Percentiles rank a stretch among this genome's conserved stretches.
phyloP scores from a whole-genome alignment of 2,888 invertebrate species.

The Plebejus melissa region DNA sequence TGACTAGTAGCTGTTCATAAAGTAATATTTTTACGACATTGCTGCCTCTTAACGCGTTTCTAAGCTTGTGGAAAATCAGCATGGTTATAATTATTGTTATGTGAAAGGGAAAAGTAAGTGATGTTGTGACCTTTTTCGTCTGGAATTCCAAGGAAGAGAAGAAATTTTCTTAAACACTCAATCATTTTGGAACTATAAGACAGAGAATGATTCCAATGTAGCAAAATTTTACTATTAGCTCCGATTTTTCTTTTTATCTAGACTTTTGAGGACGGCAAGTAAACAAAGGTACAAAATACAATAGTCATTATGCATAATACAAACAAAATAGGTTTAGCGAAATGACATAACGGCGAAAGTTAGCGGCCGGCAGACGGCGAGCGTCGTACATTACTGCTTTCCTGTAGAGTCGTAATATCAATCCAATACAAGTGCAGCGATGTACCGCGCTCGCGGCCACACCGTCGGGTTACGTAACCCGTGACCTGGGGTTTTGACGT shows the following conservation, averaged over 20 bases:
- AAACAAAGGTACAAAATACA: background rate
- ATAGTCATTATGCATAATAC: background rate
- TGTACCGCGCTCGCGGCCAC: background rate
- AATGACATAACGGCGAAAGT: slow-evolving; percentile 27
- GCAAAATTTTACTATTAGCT: too few relatives aligned
- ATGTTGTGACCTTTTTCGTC: too few relatives aligned
- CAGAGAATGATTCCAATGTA: too few relatives aligned
- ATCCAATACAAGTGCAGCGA: slow-evolving; percentile 8
- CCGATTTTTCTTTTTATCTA: background rate
- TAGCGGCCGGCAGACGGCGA: slow-evolving; percentile 1
- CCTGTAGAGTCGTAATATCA: background rate
- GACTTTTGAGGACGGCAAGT: background rate
- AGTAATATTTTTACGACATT: background rate
- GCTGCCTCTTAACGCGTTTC: too few relatives aligned
- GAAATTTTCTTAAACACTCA: too few relatives aligned
- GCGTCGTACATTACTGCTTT: background rate
- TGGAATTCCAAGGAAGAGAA: too few relatives aligned
- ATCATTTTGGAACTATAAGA: too few relatives aligned
- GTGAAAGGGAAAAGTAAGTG: too few relatives aligned
- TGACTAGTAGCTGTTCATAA: background rate
- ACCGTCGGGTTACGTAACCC: slow-evolving; percentile 7
- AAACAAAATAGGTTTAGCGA: slow-evolving; percentile 20
- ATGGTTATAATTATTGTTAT: too few relatives aligned
- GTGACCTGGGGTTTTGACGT: slow-evolving; percentile 22
- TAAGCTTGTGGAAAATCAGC: too few relatives aligned